Conservation (phyloP, 1,140 invertebrate genomes). For the Drosophila auraria region DNA sequence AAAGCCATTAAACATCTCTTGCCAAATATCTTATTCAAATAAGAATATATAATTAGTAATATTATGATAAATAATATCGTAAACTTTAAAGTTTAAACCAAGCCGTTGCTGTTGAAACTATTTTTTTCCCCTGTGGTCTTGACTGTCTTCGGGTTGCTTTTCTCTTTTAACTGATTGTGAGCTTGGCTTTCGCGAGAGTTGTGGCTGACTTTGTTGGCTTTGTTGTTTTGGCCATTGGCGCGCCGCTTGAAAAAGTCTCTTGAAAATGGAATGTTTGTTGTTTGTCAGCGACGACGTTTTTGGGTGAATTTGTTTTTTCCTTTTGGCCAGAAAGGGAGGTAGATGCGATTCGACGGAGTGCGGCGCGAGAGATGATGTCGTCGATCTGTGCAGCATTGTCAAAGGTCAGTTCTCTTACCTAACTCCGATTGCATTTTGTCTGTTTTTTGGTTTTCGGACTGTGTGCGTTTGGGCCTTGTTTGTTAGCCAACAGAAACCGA, state of each 20-base stretch:
- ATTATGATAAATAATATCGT: not conserved
- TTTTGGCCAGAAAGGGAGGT: slow-evolving; percentile 9
- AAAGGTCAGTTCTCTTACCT: slow-evolving; percentile 83
- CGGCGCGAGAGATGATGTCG: slow-evolving; percentile 32
- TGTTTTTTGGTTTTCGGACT: slow-evolving; percentile 23
- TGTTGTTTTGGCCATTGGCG: slow-evolving; percentile 56
- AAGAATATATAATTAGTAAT: too few relatives aligned
- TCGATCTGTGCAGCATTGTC: slow-evolving; percentile 78
- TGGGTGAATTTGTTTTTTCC: slow-evolving; percentile 68
- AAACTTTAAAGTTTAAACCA: not conserved
- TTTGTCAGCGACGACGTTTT: slow-evolving; percentile 61
- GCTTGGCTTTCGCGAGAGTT: slow-evolving; percentile 72
- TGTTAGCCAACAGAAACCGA: slow-evolving; percentile 34
- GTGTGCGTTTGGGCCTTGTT: slow-evolving; percentile 51
- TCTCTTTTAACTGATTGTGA: slow-evolving; percentile 66
- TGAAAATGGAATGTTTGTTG: slow-evolving; percentile 76
- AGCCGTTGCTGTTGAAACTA: too few relatives aligned
- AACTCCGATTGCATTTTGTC: slow-evolving; percentile 77
- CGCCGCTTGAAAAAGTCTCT: slow-evolving; percentile 57
- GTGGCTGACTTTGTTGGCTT: slow-evolving; percentile 18
- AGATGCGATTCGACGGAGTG: slow-evolving; percentile 11
- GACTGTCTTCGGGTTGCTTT: slow-evolving; percentile 54
- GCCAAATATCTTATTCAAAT: not conserved
- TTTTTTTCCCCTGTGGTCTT: slow-evolving; percentile 48
- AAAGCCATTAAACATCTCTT: too few relatives aligned